Evolutionary conservation across 2,888 invertebrate species (phyloP).

Genomic region (Helleia helle): DNA sequence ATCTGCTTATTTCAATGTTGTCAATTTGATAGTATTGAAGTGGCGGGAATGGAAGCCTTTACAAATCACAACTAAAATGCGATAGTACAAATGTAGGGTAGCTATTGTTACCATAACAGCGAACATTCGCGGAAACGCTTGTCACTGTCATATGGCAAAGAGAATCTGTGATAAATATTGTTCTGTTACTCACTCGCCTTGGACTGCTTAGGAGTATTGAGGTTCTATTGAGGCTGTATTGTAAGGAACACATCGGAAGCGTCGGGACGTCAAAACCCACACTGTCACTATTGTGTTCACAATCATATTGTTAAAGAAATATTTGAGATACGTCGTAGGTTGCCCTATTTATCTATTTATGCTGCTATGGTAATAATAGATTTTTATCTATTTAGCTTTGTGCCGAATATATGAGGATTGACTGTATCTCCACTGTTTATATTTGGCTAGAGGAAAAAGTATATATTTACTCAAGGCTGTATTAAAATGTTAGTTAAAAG

Average conservation of each 20-base stretch:
- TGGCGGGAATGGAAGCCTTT: slow-evolving; percentile 53
- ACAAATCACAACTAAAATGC: slow-evolving; percentile 54
- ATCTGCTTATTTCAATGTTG: slow-evolving; percentile 3
- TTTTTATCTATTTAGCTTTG: too few relatives aligned
- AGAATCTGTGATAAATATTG: slow-evolving; percentile 8
- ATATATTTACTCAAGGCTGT: too few relatives aligned
- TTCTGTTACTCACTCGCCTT: background rate
- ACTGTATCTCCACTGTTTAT: too few relatives aligned
- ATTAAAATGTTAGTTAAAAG: too few relatives aligned
- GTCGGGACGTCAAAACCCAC: background rate
- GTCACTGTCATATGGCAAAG: slow-evolving; percentile 41
- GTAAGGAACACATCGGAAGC: background rate
- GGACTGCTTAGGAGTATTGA: background rate
- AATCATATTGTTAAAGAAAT: background rate
- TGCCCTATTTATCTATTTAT: too few relatives aligned
- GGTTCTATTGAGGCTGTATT: background rate
- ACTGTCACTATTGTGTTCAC: background rate
- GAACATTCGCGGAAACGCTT: slow-evolving; percentile 63
- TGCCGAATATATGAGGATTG: too few relatives aligned
- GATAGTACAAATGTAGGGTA: slow-evolving; percentile 51
- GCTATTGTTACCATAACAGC: slow-evolving; percentile 54
- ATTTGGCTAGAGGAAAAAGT: too few relatives aligned
- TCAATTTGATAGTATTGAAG: slow-evolving; percentile 33
- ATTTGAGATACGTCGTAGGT: too few relatives aligned
- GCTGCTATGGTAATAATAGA: too few relatives aligned